phyloP scores from a whole-genome alignment of 2,113 vertebrate genomes.

The Phylloscopus whistleri region DNA sequence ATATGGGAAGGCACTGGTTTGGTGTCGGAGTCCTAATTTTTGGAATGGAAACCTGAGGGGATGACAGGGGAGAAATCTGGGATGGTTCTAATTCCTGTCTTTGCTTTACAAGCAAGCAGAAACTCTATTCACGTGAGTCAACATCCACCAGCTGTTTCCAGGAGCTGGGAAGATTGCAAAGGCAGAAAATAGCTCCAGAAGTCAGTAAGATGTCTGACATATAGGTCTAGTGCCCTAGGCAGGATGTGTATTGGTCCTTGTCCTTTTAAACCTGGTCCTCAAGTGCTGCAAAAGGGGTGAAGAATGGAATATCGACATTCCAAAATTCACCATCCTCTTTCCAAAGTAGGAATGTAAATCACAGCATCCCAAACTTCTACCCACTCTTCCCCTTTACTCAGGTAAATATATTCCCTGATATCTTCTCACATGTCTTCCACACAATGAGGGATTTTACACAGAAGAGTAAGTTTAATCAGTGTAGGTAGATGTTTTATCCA shows the following conservation, averaged over 20 bases:
- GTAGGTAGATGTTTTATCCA: background rate
- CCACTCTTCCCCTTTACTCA: background rate
- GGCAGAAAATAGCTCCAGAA: background rate
- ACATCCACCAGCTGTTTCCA: background rate
- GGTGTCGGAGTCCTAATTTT: background rate
- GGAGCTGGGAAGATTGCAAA: background rate
- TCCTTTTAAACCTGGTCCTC: no score
- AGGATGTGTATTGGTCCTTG: background rate
- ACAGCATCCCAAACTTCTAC: background rate
- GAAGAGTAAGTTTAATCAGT: background rate
- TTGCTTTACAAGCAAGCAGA: background rate
- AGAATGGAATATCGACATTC: background rate
- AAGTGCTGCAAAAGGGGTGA: background rate
- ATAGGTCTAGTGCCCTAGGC: rapidly evolving
- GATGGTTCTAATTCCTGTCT: background rate
- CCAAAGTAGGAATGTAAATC: background rate
- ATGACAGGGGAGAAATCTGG: background rate
- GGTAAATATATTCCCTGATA: background rate
- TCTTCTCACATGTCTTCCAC: background rate
- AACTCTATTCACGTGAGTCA: background rate
- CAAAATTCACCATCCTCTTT: background rate
- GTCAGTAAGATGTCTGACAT: background rate
- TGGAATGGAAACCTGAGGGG: background rate
- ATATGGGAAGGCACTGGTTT: background rate
- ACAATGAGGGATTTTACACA: background rate